These are phyloP conservation scores for Triops longicaudatus DNA, from an alignment of 1,140 invertebrate genomes.

Conservation along the genomic window DNA sequence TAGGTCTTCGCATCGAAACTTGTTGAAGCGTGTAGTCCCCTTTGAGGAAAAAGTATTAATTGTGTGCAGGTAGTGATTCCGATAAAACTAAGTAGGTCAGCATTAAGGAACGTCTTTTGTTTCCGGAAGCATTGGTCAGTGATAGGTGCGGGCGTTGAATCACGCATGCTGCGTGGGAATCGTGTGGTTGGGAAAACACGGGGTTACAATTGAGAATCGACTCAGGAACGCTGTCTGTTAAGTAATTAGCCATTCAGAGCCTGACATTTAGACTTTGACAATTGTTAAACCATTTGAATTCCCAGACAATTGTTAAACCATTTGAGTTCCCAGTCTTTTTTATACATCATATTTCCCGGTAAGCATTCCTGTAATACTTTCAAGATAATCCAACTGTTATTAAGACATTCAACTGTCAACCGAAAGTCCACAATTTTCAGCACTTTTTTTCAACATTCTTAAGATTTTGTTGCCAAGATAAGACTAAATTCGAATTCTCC, in stretches of 20 bases:
- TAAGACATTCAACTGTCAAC: no score
- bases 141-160: not conserved
- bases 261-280: not conserved
- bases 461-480: no score
- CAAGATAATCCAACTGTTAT: no score
- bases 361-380: no score
- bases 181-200: not conserved
- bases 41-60: not conserved
- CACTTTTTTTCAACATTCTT: no score
- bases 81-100: conserved; percentile 1
- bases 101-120: not conserved
- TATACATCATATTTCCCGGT: no score
- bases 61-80: not conserved
- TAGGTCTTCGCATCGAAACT: not conserved
- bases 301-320: not conserved
- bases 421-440: no score
- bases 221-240: not conserved
- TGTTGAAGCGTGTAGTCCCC: not conserved
- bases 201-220: not conserved
- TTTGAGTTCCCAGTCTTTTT: no score
- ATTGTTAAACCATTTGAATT: not conserved
- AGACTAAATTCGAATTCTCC: no score
- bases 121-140: not conserved
- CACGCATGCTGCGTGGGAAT: not conserved
- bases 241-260: not conserved